Evolutionary conservation across 2,113 vertebrate species (phyloP), one percentile per base, ranked within the genome.

Genomic region (Grus americana): DNA sequence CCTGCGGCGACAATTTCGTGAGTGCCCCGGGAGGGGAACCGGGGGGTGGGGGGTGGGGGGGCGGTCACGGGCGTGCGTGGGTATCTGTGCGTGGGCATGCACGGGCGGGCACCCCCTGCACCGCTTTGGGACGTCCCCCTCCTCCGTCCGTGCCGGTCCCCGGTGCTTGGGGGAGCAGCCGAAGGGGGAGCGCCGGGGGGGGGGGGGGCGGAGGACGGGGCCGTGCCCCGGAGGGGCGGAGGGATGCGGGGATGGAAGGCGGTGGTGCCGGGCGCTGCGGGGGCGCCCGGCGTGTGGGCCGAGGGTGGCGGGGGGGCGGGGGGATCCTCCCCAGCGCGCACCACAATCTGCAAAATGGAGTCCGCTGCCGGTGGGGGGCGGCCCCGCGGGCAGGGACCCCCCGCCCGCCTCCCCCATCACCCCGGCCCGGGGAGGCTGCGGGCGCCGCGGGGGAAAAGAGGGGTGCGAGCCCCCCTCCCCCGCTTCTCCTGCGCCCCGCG

Each of bases 1-100:
- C 99, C 95, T 99, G 99, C 97, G 99, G 99, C 95, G 99, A 99
- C 97, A 99, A 97, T 98, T 99, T 99, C 96, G 99, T 99, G 97
- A 99, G 99, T 99, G 97, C 46, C 68, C 49, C 66, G 49, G 47
- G 70, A 36, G 61, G 82, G 62, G 38, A 34, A 38, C 38, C 5
- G 16, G 13, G 29, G 4, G 65, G 22, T 12, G 54, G 23, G 42
- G 27, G 49, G 14, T 16, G 8, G 17, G 21, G 22, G 12, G 23
- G 16, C 11, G 34, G 66, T 46, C 32, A 2, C 50, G 58, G 80
- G 52, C 26, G 66, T 19, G 79, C 58, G 65, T 20, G 91, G 71
- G 66, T 32, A 8, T 5, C 67, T 26, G 40, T 30, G 75, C 38
- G 38, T 38, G 38, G 38, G 38, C 38, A 38, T 38, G 38, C 38